Evolutionary conservation across 2,888 invertebrate genomes (phyloP), one percentile per base, ranked within the genome.

Genomic region (Chromoteleia sp.): DNA sequence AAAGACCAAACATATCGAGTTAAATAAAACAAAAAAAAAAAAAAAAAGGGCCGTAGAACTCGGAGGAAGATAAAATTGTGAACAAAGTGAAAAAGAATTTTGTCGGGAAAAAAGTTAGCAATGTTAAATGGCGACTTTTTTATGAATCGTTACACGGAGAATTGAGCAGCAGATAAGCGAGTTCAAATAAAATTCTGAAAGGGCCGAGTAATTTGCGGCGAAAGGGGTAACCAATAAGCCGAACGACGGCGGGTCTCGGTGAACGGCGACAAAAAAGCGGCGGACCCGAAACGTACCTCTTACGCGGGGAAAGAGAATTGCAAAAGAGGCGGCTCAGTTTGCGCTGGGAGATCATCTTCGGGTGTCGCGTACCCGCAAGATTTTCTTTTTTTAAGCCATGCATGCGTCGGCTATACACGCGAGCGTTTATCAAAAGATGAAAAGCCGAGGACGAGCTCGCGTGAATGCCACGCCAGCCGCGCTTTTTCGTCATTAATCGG

Each of bases 281-380:
- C 54, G 33, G 41, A 73, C 19, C 41, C 8, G 8, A 12, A 21
- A 21, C 65, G 17, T 36, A 43, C 21, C 41, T 58, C 59, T 65
- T 61, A 52, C 39, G 43, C 3, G 19, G n/a, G 19, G 8, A 70
- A 77, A 77, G 77, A 56, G 77, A 77, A 77, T 77, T n/a, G 63
- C 70, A 77, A 76, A 76, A 59, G 29, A 76, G 68, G 39, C 30
- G 39, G 39, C 8, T 12, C 52, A 17, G 29, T 73, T 39, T 36
- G 59, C 76, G 21, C 17, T 12, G 43, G 25, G 33, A 33, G 45
- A 45, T 52, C 65, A 48, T 45, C 30, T 45, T 29, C 33, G 39
- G 25, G 33, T 48, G 56, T 52, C 56, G 19, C 41, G 8, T 41
- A 59, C 58, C 48, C 21, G 33, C 21, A 14, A 33, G 33, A 43